Evolutionary conservation across 2,113 vertebrate genomes (phyloP).

Genomic region (Otis tarda): DNA sequence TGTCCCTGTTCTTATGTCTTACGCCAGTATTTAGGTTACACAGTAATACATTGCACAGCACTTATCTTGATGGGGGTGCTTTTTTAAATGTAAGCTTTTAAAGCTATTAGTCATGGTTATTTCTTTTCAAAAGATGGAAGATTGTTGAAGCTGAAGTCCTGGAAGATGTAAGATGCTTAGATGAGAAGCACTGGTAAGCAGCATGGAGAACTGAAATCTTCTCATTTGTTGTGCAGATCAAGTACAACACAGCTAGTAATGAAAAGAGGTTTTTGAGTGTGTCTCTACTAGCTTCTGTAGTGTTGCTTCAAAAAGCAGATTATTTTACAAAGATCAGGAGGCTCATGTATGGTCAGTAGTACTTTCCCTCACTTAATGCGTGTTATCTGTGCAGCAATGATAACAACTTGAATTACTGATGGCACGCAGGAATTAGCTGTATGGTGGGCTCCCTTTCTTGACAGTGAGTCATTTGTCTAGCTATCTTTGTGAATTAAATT

Average conservation of each 20-base stretch:
- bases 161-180: neutral
- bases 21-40: neutral
- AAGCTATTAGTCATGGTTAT: neutral
- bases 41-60: neutral
- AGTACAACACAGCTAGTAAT: neutral
- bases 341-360: neutral
- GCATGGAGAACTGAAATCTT: neutral
- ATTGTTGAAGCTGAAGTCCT: neutral
- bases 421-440: neutral
- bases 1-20: neutral
- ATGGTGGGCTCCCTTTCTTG: neutral
- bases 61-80: neutral
- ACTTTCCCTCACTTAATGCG: neutral
- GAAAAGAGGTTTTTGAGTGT: neutral
- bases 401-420: neutral
- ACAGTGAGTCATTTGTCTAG: neutral
- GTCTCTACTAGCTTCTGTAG: neutral
- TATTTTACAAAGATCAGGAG: neutral
- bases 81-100: neutral
- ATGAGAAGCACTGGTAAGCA: neutral
- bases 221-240: neutral
- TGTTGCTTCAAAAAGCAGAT: neutral
- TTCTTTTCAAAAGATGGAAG: neutral
- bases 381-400: neutral
- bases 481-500: neutral